A percentile compares a stretch with the other conserved stretches of the same genome.
Conservation (phyloP, 2,797 vertebrate species). For the Onychomys arenicola region DNA sequence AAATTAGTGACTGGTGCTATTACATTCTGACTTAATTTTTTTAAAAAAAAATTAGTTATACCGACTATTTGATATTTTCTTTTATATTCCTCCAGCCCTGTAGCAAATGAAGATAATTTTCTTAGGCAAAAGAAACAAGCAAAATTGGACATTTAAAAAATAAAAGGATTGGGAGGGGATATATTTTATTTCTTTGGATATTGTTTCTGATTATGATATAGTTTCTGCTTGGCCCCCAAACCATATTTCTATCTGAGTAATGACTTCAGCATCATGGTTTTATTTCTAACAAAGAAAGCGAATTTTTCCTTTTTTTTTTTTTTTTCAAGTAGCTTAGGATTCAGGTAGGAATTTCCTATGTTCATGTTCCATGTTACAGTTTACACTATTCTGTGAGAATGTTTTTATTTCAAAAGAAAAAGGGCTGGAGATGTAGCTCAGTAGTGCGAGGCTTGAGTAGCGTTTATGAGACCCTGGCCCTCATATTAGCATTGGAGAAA, state of each 20-base stretch:
- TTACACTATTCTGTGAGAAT: not conserved
- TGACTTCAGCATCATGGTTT: not conserved
- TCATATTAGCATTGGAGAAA: not conserved
- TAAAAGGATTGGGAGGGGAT: not conserved
- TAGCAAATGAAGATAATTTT: not conserved
- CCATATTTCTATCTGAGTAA: not conserved
- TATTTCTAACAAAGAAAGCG: not conserved
- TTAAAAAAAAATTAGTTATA: not conserved
- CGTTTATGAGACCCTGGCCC: not conserved
- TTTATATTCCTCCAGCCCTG: not conserved
- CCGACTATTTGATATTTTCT: constrained; percentile 11
- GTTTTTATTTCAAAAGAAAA: not conserved
- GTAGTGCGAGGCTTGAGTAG: not conserved
- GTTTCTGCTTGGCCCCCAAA: not conserved
- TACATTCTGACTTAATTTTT: constrained; percentile 52
- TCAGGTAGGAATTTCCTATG: not conserved
- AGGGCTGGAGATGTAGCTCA: not conserved
- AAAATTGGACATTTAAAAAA: constrained; percentile 3
- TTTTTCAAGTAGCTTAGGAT: not conserved
- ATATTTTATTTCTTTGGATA: not conserved
- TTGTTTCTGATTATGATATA: not conserved
- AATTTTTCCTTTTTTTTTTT: constrained; percentile 7
- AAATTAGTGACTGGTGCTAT: not conserved
- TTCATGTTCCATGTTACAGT: not conserved
- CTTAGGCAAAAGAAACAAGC: not conserved